Evolutionary conservation across 1,140 invertebrate genomes (phyloP).

Genomic region (Tigriopus japonicus): DNA sequence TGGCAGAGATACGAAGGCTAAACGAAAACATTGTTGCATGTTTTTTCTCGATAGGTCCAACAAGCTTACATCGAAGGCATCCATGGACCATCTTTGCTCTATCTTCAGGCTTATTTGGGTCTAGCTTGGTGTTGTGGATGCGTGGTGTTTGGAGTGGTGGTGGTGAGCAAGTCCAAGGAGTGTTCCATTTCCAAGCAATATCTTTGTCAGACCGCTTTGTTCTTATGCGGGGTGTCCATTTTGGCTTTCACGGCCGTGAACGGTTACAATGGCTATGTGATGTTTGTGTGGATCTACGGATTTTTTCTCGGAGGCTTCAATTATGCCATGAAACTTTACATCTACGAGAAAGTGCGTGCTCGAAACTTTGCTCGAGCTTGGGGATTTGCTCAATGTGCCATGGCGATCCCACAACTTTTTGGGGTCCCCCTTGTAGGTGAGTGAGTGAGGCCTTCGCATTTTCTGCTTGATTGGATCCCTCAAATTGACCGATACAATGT

Average conservation of each 20-base stretch:
- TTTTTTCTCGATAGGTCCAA: constrained; percentile 33
- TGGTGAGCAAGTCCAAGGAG: constrained; percentile 58
- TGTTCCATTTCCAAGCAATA: constrained; percentile 69
- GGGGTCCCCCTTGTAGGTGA: constrained; percentile 56
- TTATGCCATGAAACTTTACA: constrained; percentile 70
- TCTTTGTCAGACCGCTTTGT: constrained; percentile 51
- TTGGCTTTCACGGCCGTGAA: constrained; percentile 59
- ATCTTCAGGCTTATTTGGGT: constrained; percentile 57
- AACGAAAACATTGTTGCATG: too few species aligned
- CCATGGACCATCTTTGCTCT: constrained; percentile 40
- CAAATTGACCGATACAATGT: not conserved
- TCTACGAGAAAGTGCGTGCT: constrained; percentile 58
- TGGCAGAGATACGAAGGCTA: too few species aligned
- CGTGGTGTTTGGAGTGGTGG: constrained; percentile 55
- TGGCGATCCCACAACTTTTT: constrained; percentile 61
- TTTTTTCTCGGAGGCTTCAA: constrained; percentile 35
- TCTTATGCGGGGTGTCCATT: constrained; percentile 53
- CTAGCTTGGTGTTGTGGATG: constrained; percentile 62
- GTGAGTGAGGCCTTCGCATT: not conserved
- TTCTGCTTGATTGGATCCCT: not conserved
- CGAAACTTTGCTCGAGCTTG: constrained; percentile 76
- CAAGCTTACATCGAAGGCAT: constrained; percentile 41
- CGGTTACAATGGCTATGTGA: constrained; percentile 54
- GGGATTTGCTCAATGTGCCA: constrained; percentile 67
- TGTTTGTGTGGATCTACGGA: constrained; percentile 41